Percentiles rank a stretch among this genome's conserved stretches.
phyloP scores from a whole-genome alignment of 2,797 vertebrate species.

The Hemitrygon akajei region DNA sequence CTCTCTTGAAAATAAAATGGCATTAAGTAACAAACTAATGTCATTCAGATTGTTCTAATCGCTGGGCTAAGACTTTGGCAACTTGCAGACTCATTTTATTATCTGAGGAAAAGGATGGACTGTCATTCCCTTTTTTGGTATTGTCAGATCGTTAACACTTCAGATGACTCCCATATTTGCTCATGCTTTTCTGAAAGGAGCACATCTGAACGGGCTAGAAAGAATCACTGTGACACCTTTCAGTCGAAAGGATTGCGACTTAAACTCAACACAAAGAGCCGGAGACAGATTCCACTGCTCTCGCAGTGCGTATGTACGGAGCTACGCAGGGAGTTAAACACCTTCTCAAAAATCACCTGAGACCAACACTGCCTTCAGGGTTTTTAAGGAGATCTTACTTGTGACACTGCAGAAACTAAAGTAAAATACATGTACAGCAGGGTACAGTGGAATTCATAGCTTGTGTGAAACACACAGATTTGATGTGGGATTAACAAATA shows the following conservation, averaged over 20 bases:
- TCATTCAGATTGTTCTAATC: not conserved
- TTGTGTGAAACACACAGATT: too few species aligned
- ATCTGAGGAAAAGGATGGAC: not conserved
- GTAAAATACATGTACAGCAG: too few species aligned
- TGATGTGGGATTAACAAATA: too few species aligned
- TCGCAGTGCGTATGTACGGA: too few species aligned
- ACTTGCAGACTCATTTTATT: not conserved
- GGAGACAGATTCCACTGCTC: not conserved
- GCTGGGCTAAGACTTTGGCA: not conserved
- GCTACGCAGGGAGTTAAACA: too few species aligned
- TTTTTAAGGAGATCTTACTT: too few species aligned
- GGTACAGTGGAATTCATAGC: too few species aligned
- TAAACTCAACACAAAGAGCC: not conserved
- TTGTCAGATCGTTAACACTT: too few species aligned
- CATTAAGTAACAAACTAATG: not conserved
- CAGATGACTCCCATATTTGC: not conserved
- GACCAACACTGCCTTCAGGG: too few species aligned
- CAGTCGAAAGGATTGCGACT: too few species aligned
- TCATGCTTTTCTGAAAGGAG: not conserved
- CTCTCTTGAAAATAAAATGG: not conserved
- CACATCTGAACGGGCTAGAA: not conserved
- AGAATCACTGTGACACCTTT: not conserved
- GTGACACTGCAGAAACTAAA: too few species aligned
- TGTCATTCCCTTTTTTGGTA: not conserved
- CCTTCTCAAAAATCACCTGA: too few species aligned